Conservation (phyloP, 2,888 invertebrate genomes). For the Atrina japonica region DNA sequence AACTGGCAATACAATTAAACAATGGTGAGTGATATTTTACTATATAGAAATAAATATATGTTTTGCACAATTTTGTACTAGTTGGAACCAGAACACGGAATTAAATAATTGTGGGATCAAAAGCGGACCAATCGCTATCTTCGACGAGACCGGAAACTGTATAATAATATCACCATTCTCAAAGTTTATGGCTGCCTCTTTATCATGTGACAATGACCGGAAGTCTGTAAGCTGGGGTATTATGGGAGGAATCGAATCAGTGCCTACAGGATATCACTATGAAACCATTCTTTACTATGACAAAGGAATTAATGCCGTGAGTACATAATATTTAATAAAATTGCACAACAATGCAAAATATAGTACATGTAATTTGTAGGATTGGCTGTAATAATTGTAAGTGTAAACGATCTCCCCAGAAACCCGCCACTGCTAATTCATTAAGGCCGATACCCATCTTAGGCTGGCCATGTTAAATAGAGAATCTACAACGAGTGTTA, state of each 20-base stretch:
- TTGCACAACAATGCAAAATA: too few species aligned
- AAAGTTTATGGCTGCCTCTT: conserved; percentile 37
- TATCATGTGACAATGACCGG: conserved; percentile 4
- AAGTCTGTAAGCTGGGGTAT: conserved; percentile 24
- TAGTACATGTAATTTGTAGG: too few species aligned
- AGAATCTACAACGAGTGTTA: too few species aligned
- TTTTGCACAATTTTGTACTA: conserved; percentile 1
- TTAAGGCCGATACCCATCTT: too few species aligned
- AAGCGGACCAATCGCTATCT: conserved; percentile 17
- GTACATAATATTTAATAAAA: too few species aligned
- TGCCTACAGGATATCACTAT: conserved; percentile 43
- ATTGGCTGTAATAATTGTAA: too few species aligned
- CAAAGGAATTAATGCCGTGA: conserved; percentile 34
- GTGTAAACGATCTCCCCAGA: too few species aligned
- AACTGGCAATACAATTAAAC: too few species aligned
- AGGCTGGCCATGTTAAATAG: too few species aligned
- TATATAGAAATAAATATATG: background rate
- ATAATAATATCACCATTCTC: conserved; percentile 38
- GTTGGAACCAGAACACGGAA: conserved; percentile 13
- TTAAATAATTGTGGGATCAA: conserved; percentile 5
- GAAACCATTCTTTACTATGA: conserved; percentile 40
- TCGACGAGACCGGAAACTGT: conserved; percentile 16
- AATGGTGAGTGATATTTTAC: too few species aligned
- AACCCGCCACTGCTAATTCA: too few species aligned
- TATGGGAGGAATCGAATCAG: conserved; percentile 29